Base-by-base conservation (phyloP, 2,888 invertebrate species). In the Latrodectus hesperus region DNA sequence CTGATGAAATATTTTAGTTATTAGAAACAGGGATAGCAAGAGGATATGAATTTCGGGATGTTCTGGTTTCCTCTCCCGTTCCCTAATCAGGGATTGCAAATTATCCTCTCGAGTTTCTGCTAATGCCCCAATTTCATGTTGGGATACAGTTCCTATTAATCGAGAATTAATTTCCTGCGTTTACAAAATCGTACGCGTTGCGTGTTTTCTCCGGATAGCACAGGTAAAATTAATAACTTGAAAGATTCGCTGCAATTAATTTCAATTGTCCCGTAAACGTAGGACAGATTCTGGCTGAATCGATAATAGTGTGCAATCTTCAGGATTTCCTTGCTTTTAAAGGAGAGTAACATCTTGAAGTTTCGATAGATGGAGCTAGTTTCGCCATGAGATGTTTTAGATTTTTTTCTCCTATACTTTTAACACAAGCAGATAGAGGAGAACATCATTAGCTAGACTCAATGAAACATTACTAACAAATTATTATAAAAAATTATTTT, bases 181-280 rank as follows among this genome's bases (percentile, higher is more conserved):
- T 77, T 65, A 65, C 84, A 72, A 84, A 78, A 78, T 73, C 73
- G 77, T 84, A 78, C 73, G 26, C 72, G 5, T 84, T 17, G 84
- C 84, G 77, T 84, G 84, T 72, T 77, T 84, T 74, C 65, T 51
- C 71, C 51, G 17, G 67, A 14, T 71, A 76, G 71, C 51, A 76
- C 84, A 84, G 84, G 84, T 84, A 78, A 78, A 84, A 84, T 84
- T 84, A 84, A 84, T 84, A 78, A 84, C 78, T 53, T 73, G 65
- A 78, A 78, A 84, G 71, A 84, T 84, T 67, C 73, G 38, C 84
- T 26, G 84, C 78, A 84, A 84, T 84, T 84, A 78, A 84, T 84
- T 84, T 84, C 84, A 78, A 77, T 78, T 84, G 84, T 78, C 84
- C 73, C 77, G 78, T 71, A 77, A 78, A 84, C 78, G 65, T 52